Base-by-base conservation (phyloP, 2,113 vertebrate species). In the Cebus imitator region DNA sequence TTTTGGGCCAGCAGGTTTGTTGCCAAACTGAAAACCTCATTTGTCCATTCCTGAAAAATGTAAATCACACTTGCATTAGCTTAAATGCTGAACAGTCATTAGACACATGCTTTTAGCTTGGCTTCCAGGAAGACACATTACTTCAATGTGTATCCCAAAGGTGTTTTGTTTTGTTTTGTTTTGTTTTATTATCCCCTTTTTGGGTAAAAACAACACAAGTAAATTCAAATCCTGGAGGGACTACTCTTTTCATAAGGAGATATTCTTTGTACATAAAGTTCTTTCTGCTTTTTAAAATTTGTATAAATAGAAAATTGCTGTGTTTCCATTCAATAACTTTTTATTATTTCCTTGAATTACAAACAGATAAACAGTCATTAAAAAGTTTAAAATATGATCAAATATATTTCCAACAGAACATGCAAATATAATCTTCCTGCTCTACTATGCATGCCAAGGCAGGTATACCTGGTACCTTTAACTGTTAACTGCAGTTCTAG, bases 1-100 rank as follows among this genome's bases (percentile, higher is more conserved):
- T 99, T 99, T 98, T 99, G 99, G 20, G 99, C 99, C 98, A 99
- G 93, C 78, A 99, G 96, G 98, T 99, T 99, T 75, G 99, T 99
- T 30, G 99, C 99, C 99, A 99, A 98, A 97, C 98, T 99, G 98
- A 99, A 99, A 96, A 99, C 99, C 98, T 99, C 99, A 92, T 99
- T 99, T 78, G 99, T 99, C 99, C 99, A 99, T 98, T 99, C 99
- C 99, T 99, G 97, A 13, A 98, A 96, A 96, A 98, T 64, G 98
- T 97, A 94, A 97, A 97, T 95, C 95, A 97, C 50, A 97, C 81
- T 87, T 89, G 30, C 58, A 92, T 98, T 88, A 87, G 90, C 95
- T 98, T 87, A 92, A 96, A 89, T 40, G 87, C 93, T 87, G n/a
- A 45, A 92, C 23, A 72, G 68, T 95, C 52, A 35, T 83, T 89